Conservation (phyloP, 2,113 vertebrate genomes). For the Mustelus asterias region DNA sequence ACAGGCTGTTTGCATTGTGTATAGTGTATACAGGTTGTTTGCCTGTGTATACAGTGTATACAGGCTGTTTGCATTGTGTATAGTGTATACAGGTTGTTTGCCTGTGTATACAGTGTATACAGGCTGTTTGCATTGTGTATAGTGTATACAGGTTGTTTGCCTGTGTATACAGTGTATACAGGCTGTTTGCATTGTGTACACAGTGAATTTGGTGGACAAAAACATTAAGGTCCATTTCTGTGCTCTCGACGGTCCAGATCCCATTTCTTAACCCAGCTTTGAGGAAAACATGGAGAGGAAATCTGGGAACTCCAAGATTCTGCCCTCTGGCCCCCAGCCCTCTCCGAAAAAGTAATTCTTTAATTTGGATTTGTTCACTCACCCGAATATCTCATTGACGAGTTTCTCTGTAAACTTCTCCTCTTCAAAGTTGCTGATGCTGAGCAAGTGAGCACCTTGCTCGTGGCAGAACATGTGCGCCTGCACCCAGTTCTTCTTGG, state of each 20-base stretch:
- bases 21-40: too few relatives aligned
- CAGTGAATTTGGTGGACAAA: neutral
- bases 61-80: too few relatives aligned
- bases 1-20: too few relatives aligned
- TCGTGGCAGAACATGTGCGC: slow-evolving; percentile 75
- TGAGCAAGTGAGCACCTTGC: slow-evolving; percentile 80
- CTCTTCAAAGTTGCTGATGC: slow-evolving; percentile 73
- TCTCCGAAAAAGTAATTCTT: neutral
- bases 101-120: too few relatives aligned
- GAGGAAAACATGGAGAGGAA: neutral
- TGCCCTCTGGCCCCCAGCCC: neutral
- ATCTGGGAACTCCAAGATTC: neutral
- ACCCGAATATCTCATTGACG: slow-evolving; percentile 89
- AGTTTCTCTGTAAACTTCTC: slow-evolving; percentile 75
- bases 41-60: too few relatives aligned
- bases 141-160: too few relatives aligned
- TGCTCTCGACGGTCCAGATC: neutral
- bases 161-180: too few relatives aligned
- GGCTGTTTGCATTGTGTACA: neutral
- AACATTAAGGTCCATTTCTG: neutral
- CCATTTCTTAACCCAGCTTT: neutral
- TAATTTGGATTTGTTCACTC: slow-evolving; percentile 40
- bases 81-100: too few relatives aligned
- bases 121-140: too few relatives aligned
- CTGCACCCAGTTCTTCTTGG: slow-evolving; percentile 77